Evolutionary conservation across 2,888 invertebrate species (phyloP).

Genomic region (Himalopsyche anomala): DNA sequence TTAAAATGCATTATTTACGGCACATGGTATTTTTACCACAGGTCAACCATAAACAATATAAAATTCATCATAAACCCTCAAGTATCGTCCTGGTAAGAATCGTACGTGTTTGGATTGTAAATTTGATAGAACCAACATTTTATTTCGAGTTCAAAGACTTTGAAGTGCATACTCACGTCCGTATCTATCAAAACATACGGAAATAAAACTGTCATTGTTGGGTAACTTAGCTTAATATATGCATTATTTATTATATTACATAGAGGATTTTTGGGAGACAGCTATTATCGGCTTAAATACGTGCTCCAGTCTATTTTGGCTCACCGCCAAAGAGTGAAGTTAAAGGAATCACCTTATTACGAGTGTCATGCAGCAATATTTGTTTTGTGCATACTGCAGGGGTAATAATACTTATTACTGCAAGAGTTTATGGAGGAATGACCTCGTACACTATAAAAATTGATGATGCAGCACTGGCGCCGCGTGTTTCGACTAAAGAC

Average conservation of each 20-base stretch:
- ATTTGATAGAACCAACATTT: slow-evolving; percentile 10
- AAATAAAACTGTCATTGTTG: neutral
- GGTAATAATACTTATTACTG: neutral
- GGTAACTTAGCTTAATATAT: neutral
- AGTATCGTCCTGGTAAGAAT: neutral
- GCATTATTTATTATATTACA: too few species aligned
- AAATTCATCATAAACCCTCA: too few species aligned
- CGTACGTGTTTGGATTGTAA: slow-evolving; percentile 5
- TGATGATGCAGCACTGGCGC: too few species aligned
- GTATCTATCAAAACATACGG: slow-evolving; percentile 2
- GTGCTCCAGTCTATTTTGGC: neutral
- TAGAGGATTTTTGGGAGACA: neutral
- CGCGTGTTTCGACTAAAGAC: too few species aligned
- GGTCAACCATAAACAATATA: too few species aligned
- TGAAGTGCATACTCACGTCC: neutral
- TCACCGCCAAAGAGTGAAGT: neutral
- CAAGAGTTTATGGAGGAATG: slow-evolving; percentile 3
- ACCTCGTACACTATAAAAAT: neutral
- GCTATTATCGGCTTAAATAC: neutral
- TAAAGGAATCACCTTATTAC: slow-evolving; percentile 24
- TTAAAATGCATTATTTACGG: too few species aligned
- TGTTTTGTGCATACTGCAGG: neutral
- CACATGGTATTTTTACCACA: too few species aligned
- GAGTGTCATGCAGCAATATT: neutral
- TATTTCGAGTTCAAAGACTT: neutral